Conservation (phyloP, 2,113 vertebrate genomes). For the Syngnathus typhle region DNA sequence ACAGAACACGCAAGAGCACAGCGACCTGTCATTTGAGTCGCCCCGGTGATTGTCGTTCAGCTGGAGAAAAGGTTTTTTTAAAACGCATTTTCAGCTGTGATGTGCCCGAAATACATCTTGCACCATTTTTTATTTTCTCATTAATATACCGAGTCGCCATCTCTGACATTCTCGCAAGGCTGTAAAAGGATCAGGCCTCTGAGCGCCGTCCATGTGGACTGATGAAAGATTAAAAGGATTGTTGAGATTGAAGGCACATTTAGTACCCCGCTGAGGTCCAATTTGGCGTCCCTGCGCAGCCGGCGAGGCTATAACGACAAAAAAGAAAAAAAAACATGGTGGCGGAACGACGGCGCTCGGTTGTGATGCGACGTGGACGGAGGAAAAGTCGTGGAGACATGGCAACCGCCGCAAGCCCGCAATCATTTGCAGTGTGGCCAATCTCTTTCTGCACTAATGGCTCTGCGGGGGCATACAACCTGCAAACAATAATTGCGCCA, state of each 20-base stretch:
- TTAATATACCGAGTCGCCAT: slow-evolving; percentile 47
- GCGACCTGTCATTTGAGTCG: background rate
- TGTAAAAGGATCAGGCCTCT: slow-evolving; percentile 62
- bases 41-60: background rate
- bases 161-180: slow-evolving; percentile 41
- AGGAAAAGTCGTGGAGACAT: slow-evolving; percentile 11
- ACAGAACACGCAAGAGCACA: background rate
- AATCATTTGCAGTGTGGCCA: slow-evolving; percentile 53
- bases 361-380: slow-evolving; percentile 47
- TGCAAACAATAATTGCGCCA: no score
- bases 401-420: slow-evolving; percentile 18
- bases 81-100: background rate
- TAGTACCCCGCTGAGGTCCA: slow-evolving; percentile 66
- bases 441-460: slow-evolving; percentile 3
- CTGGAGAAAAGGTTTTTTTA: background rate
- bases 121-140: slow-evolving; percentile 22
- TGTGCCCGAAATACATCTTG: background rate
- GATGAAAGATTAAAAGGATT: slow-evolving; percentile 80
- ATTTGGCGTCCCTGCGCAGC: slow-evolving; percentile 58
- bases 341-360: slow-evolving; percentile 46
- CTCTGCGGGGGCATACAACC: no score
- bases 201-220: slow-evolving; percentile 62
- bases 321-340: slow-evolving; percentile 18
- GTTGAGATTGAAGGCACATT: slow-evolving; percentile 72
- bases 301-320: background rate